A percentile compares a stretch with the other conserved stretches of the same genome.
These are phyloP conservation scores for Agonopterix subpropinquella DNA, from an alignment of 2,888 invertebrate genomes.

Conservation along the genomic window DNA sequence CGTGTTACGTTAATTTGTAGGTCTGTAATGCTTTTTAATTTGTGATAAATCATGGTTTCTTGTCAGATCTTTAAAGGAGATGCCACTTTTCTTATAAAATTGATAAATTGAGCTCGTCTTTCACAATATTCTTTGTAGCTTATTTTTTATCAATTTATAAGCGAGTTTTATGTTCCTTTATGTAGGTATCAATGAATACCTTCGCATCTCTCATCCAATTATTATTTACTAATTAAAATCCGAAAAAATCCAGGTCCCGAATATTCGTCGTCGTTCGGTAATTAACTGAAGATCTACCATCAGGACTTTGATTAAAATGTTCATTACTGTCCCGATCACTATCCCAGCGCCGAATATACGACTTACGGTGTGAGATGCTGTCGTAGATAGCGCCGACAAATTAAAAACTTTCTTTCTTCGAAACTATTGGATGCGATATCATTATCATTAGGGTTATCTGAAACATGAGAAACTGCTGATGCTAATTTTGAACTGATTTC, in stretches of 20 bases:
- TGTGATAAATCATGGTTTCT: not conserved
- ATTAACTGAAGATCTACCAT: slow-evolving; percentile 9
- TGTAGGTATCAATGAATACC: too few relatives aligned
- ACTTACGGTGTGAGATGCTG: slow-evolving; percentile 11
- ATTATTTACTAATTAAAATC: not conserved
- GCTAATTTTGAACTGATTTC: too few relatives aligned
- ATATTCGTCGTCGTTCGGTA: not conserved
- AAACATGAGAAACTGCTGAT: not conserved
- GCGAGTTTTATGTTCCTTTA: too few relatives aligned
- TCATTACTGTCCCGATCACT: slow-evolving; percentile 8
- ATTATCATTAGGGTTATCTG: slow-evolving; percentile 2
- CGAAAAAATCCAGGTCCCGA: not conserved
- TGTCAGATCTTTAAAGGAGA: too few relatives aligned
- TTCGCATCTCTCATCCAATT: too few relatives aligned
- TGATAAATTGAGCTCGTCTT: too few relatives aligned
- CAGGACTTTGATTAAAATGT: slow-evolving; percentile 12
- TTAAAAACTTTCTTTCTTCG: slow-evolving; percentile 12
- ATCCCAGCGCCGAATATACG: slow-evolving; percentile 3
- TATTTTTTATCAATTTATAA: too few relatives aligned
- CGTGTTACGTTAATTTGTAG: slow-evolving; percentile 6
- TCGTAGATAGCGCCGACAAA: slow-evolving; percentile 11
- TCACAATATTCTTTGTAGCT: too few relatives aligned
- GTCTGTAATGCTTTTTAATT: slow-evolving; percentile 7
- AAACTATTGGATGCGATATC: slow-evolving; percentile 1
- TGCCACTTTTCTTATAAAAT: too few relatives aligned